Percentiles rank a stretch among this genome's conserved stretches.
Conservation (phyloP, 2,888 invertebrate genomes). For the Slavum lentiscoides region DNA sequence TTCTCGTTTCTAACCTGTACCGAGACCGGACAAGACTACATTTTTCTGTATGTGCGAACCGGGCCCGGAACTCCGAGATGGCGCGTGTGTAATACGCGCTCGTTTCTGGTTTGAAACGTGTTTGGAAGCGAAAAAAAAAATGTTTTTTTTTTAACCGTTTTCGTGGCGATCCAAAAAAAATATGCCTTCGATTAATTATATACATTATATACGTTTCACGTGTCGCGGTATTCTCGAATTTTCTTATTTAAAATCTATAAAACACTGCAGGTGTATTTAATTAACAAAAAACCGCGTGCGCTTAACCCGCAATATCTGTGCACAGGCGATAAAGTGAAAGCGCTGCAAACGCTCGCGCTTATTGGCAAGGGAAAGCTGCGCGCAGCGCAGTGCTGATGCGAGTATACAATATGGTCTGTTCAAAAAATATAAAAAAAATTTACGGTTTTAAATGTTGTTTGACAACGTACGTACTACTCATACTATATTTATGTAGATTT, state of each 20-base stretch:
- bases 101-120: constrained; percentile 33
- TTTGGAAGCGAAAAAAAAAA: background rate
- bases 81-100: background rate
- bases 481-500: background rate
- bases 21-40: constrained; percentile 29
- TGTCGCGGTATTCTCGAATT: no score
- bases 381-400: background rate
- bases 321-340: constrained; percentile 9
- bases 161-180: background rate
- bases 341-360: background rate
- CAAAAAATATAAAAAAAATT: background rate
- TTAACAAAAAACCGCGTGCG: no score
- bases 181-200: no score
- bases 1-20: background rate
- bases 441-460: constrained; percentile 18
- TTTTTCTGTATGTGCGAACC: constrained; percentile 25
- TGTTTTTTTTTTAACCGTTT: background rate
- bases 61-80: constrained; percentile 4
- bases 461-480: background rate
- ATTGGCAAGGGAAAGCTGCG: constrained; percentile 14
- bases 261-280: no score
- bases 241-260: no score
- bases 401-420: background rate
- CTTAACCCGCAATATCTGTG: no score
- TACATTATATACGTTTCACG: background rate